Evolutionary conservation across 2,888 invertebrate genomes (phyloP), one percentile per base, ranked within the genome.

Genomic region (Steinernema carpocapsae): DNA sequence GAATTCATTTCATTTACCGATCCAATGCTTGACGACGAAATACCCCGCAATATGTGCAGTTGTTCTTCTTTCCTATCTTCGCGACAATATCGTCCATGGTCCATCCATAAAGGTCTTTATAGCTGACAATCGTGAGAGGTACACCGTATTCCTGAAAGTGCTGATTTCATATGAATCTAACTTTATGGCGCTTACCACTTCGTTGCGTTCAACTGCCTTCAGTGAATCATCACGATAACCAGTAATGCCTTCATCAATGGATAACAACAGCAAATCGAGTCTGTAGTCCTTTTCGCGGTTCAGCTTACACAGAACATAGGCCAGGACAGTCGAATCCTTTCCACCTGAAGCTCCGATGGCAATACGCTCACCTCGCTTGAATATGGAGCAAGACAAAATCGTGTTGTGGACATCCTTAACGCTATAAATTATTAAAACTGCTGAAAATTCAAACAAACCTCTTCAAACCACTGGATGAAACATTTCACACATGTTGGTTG

Each of bases 41-140:
- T 22, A 90, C 90, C 3, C 90, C 90, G 85, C 90, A 90, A 79
- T 90, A 90, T 42, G 90, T 90, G 83, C 99, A 99, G 89, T 99
- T 99, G 88, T 96, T 99, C 87, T 94, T 95, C 73, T 93, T 91
- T 0, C 93, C 93, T 75, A 90, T 90, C 87, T 90, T 89, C 80
- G 89, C 88, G 0, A 99, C 99, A 88, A 99, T 97, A 85, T 93
- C 93, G 90, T 99, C 99, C 96, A 97, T 97, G 2, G 97, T 97
- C 99, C 99, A 99, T 32, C 82, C 82, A 48, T 82, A 82, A 6
- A 82, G 64, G 29, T 84, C 76, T 59, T 75, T 73, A 48, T 96
- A 93, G 0, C 97, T 97, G 7, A 97, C 90, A 77, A 99, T 94
- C 90, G 94, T 95, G 51, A 99, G 89, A 0, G 95, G 93, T 90